A percentile compares a stretch with the other conserved stretches of the same genome.
Conservation (phyloP, 2,888 invertebrate genomes). For the Druceiella hillmani region DNA sequence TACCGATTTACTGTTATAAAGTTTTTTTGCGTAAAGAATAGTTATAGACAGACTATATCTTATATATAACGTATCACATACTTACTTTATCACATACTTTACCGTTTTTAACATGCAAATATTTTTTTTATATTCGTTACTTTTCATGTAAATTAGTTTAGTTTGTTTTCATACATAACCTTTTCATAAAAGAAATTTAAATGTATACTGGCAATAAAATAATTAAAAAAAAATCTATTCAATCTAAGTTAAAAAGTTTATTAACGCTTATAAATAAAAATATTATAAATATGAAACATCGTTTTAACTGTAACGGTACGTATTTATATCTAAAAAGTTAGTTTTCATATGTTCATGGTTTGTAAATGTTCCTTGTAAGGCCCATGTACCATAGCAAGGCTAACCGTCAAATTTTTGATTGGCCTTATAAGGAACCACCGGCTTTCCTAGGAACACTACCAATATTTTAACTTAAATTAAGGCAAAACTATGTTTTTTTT, state of each 20-base stretch:
- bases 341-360: conserved; percentile 7
- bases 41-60: no score
- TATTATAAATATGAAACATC: conserved; percentile 8
- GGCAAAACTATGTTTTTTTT: conserved; percentile 19
- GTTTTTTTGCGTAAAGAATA: no score
- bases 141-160: no score
- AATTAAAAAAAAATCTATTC: conserved; percentile 11
- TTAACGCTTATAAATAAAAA: conserved; percentile 9
- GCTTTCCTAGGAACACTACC: conserved; percentile 23
- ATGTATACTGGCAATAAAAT: conserved; percentile 7
- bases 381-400: conserved; percentile 19
- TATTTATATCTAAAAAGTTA: conserved; percentile 7
- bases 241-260: conserved; percentile 11
- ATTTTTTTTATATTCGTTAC: no score
- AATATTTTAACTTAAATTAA: conserved; percentile 20
- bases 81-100: no score
- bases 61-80: no score
- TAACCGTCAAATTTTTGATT: conserved; percentile 22
- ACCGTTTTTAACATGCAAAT: no score
- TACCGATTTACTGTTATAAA: no score
- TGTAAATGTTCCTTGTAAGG: conserved; percentile 14
- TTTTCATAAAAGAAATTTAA: no score
- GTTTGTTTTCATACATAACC: no score
- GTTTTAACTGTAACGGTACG: no score
- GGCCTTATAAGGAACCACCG: conserved; percentile 24